These are phyloP conservation scores for Catharus minimus DNA, from an alignment of 2,113 vertebrate species.

Conservation along the genomic window DNA sequence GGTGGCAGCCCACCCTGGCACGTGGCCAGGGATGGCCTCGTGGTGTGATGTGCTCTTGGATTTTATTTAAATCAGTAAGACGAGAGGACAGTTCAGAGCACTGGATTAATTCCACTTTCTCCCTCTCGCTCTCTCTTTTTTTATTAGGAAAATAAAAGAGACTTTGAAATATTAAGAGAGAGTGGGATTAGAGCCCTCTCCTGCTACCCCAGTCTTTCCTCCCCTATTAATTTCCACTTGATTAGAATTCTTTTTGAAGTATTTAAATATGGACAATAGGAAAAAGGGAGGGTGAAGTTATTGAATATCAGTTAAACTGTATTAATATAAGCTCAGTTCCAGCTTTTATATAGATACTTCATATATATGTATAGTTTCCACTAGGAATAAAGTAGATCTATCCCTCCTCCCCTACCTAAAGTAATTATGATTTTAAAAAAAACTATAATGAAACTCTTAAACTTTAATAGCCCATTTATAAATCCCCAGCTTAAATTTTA, in stretches of 20 bases:
- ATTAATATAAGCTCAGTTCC: conserved; percentile 93
- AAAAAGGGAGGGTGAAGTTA: conserved; percentile 96
- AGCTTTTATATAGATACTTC: conserved; percentile 82
- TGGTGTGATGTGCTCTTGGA: conserved; percentile 87
- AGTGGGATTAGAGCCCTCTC: conserved; percentile 98
- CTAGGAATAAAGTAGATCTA: conserved; percentile 79
- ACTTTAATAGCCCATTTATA: conserved; percentile 81
- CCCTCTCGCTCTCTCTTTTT: conserved; percentile 73
- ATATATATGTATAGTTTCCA: conserved; percentile 83
- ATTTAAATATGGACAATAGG: conserved; percentile 97
- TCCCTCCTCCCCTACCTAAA: conserved; percentile 76
- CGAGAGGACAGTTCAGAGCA: conserved; percentile 96
- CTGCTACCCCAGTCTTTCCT: conserved; percentile 92
- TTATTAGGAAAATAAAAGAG: conserved; percentile 99
- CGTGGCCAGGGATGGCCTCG: conserved; percentile 81
- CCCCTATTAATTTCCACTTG: conserved; percentile 99
- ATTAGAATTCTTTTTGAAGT: conserved; percentile 99
- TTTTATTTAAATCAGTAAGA: conserved; percentile 95
- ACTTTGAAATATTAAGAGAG: conserved; percentile 99
- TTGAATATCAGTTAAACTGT: conserved; percentile 99
- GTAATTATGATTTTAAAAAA: conserved; percentile 79
- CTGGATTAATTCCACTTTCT: conserved; percentile 96
- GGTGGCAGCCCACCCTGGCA: conserved; percentile 80
- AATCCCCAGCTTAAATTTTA: conserved; percentile 79
- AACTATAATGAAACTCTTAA: conserved; percentile 80